Conservation (phyloP, 2,888 invertebrate genomes). For the Drosophila fungiperda region DNA sequence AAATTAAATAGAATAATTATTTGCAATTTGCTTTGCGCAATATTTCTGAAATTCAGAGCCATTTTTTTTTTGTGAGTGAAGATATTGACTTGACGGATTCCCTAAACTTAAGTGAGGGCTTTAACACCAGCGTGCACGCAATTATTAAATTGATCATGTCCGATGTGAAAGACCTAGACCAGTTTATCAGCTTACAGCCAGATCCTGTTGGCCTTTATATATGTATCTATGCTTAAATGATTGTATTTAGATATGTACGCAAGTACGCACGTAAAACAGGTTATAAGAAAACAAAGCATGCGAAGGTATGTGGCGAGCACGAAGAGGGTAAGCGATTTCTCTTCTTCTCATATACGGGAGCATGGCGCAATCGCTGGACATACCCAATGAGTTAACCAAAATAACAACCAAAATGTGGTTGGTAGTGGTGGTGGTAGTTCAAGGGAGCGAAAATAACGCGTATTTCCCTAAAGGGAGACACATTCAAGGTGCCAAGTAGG, state of each 20-base stretch:
- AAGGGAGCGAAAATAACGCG: slow-evolving; percentile 25
- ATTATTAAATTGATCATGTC: not conserved
- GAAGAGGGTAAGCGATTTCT: slow-evolving; percentile 62
- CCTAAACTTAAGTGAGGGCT: not conserved
- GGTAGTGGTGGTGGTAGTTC: not conserved
- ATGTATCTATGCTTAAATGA: not conserved
- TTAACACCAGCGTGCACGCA: not conserved
- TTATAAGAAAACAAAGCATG: slow-evolving; percentile 51
- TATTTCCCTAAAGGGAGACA: not conserved
- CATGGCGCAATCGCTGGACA: slow-evolving; percentile 75
- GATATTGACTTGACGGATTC: not conserved
- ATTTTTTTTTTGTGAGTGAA: not conserved
- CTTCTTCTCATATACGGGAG: slow-evolving; percentile 67
- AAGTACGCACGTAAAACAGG: slow-evolving; percentile 23
- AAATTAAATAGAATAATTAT: not conserved
- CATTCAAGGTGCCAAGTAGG: slow-evolving; percentile 1
- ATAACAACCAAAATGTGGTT: slow-evolving; percentile 2
- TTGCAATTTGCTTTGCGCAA: not conserved
- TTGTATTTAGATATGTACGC: not conserved
- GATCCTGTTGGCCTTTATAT: slow-evolving; percentile 27
- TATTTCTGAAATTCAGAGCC: not conserved
- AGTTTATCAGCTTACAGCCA: not conserved
- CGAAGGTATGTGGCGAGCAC: slow-evolving; percentile 26
- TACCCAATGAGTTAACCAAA: slow-evolving; percentile 37
- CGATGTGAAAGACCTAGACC: not conserved